These are phyloP conservation scores for Ardeotis arabs DNA, from an alignment of 2,113 vertebrate species.

Conservation along the genomic window DNA sequence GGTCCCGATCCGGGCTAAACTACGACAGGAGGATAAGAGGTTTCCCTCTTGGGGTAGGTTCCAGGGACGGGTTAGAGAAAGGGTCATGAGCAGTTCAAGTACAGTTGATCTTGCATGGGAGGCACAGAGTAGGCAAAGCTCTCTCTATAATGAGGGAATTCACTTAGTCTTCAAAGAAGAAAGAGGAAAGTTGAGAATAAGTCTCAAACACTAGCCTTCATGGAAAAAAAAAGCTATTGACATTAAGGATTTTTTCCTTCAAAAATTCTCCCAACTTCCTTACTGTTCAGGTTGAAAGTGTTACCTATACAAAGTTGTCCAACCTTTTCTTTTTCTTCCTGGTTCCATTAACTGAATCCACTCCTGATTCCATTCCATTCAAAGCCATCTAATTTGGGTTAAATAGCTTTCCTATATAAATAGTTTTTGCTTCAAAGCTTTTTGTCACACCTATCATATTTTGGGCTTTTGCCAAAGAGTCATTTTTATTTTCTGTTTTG, in stretches of 20 bases:
- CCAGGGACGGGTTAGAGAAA: neutral
- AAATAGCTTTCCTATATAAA: slow-evolving; percentile 64
- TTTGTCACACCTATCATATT: slow-evolving; percentile 46
- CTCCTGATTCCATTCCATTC: neutral
- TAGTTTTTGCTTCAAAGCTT: slow-evolving; percentile 58
- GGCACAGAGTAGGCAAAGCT: neutral
- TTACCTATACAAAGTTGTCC: slow-evolving; percentile 29
- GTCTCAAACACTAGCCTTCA: neutral
- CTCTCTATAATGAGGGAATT: neutral
- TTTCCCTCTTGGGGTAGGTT: neutral
- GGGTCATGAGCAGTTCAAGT: neutral
- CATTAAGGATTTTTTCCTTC: neutral
- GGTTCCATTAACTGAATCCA: slow-evolving; percentile 47
- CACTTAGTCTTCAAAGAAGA: neutral
- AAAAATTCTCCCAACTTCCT: neutral
- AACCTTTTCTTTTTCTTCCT: slow-evolving; percentile 36
- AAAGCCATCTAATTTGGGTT: slow-evolving; percentile 59
- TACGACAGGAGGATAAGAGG: neutral
- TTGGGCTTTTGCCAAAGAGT: slow-evolving; percentile 54
- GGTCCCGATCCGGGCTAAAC: no score
- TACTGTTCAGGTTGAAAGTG: slow-evolving; percentile 36
- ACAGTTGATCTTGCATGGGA: neutral
- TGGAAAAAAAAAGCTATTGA: neutral
- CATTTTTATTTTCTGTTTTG: slow-evolving; percentile 55
- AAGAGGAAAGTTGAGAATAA: neutral